These are phyloP conservation scores for Proisotoma minuta DNA, from an alignment of 2,888 invertebrate species.

Conservation along the genomic window DNA sequence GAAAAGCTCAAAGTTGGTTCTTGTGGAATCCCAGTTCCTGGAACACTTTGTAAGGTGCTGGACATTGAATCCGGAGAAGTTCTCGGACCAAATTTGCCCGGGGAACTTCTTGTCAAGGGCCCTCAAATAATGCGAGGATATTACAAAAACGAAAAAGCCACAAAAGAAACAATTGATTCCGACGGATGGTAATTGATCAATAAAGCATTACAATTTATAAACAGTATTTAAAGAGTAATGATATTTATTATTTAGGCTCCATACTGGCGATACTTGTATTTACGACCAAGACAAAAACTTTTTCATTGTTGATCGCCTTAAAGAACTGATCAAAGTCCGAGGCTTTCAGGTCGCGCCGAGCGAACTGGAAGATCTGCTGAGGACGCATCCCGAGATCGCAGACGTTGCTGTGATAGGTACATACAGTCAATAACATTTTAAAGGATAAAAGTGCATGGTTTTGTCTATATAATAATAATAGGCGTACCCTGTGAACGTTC, in stretches of 20 bases:
- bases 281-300: conserved; percentile 70
- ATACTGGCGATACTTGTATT: conserved; percentile 51
- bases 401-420: conserved; percentile 78
- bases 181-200: too few species aligned
- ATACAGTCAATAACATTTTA: neutral
- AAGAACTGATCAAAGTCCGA: conserved; percentile 65
- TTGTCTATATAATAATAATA: neutral
- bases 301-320: conserved; percentile 71
- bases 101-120: conserved; percentile 69
- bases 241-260: too few species aligned
- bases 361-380: conserved; percentile 71
- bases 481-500: conserved; percentile 56
- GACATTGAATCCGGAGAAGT: conserved; percentile 56
- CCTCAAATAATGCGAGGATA: conserved; percentile 79
- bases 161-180: conserved; percentile 64
- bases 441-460: neutral
- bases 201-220: too few species aligned
- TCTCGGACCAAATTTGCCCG: conserved; percentile 62
- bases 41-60: conserved; percentile 48
- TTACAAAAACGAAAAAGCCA: conserved; percentile 69
- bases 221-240: too few species aligned
- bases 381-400: conserved; percentile 66
- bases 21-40: conserved; percentile 28
- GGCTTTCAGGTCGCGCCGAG: conserved; percentile 68
- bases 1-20: too few species aligned